Base-by-base conservation (phyloP, 2,113 vertebrate genomes). In the Ceratotherium simum region DNA sequence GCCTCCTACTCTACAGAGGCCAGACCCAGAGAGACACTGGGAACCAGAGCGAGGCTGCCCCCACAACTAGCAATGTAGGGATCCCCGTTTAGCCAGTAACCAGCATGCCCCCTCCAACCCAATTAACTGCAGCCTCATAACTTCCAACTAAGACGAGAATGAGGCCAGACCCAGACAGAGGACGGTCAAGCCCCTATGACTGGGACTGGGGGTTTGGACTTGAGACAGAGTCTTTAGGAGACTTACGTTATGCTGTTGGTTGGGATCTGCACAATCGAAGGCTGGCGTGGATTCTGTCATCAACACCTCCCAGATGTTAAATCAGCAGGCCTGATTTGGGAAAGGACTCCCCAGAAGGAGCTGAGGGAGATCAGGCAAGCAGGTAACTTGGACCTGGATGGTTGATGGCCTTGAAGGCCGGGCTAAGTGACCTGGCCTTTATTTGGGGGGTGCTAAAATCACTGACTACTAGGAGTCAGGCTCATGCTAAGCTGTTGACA, bases 161-260 rank as follows among this genome's bases (percentile, higher is more conserved):
- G 16, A 82, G 70, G 42, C 42, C 39, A 60, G 75, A 67, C 64
- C 81, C 14, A 86, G 48, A 79, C 56, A 73, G 72, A 33, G 60
- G 82, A 64, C 92, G 58, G 46, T 9, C 6, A 29, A 51, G n/a
- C 17, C 31, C 21, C 36, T 58, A 6, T 2, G 5, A 3, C 39
- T 21, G 9, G 42, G 17, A 65, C 31, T 64, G 33, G n/a, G 42
- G 14, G 3, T 2, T 33, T 36, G 46, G 76, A 21, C 42, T 82
- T 48, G 17, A 42, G 69, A 72, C 31, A 42, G 64, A 67, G 18
- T 76, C 36, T 23, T 75, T 16, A 16, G 70, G 54, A 81, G 80
- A 75, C 17, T n/a, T 62, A 0, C 0, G 0, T 17, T 31, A 60
- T 3, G 3, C 12, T 31, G 0, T 65, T 42, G 29, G 16, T 14